Conservation (phyloP, 1,140 invertebrate species). For the Fopius arisanus region DNA sequence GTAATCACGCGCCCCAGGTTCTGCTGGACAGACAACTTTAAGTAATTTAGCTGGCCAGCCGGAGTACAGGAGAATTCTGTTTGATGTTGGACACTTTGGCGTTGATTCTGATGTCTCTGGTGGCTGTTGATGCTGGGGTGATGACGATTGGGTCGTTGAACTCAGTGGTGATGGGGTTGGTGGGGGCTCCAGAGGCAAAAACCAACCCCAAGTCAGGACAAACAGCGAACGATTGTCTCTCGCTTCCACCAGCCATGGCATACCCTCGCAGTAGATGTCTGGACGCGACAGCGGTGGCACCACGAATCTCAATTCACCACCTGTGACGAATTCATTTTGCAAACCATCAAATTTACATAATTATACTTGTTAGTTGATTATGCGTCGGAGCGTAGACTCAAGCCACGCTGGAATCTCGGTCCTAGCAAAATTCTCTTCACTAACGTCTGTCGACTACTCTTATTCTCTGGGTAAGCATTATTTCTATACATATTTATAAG, state of each 20-base stretch:
- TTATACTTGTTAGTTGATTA: conserved; percentile 20
- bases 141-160: background rate
- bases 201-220: conserved; percentile 77
- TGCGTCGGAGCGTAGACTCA: conserved; percentile 5
- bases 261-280: conserved; percentile 74
- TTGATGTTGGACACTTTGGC: conserved; percentile 66
- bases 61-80: conserved; percentile 58
- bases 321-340: conserved; percentile 48
- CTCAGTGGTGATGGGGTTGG: conserved; percentile 41
- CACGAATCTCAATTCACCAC: conserved; percentile 69
- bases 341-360: conserved; percentile 21
- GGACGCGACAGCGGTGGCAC: conserved; percentile 69
- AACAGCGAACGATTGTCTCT: conserved; percentile 78
- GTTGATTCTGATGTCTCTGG: conserved; percentile 56
- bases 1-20: conserved; percentile 71
- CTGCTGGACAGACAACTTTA: conserved; percentile 77
- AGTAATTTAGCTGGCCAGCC: conserved; percentile 69
- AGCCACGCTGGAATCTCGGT: background rate
- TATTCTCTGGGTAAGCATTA: conserved; percentile 14
- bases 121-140: conserved; percentile 57
- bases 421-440: background rate
- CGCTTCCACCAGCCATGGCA: conserved; percentile 79
- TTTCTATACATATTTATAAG: conserved; percentile 19
- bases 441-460: background rate
- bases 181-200: conserved; percentile 56